Conservation (phyloP, 2,797 vertebrate species). For the Lagorchestes hirsutus region DNA sequence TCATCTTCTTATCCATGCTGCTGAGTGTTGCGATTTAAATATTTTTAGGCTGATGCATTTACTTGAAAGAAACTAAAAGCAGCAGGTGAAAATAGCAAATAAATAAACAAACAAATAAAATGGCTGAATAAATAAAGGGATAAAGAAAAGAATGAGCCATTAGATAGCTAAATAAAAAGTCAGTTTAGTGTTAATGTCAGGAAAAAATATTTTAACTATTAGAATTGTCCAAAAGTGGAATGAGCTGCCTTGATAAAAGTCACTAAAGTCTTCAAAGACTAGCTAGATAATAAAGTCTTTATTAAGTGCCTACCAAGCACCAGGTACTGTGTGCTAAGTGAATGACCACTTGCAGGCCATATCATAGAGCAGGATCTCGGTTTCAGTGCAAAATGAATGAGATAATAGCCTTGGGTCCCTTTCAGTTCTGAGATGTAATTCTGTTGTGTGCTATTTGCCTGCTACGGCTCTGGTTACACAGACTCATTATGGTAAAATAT, state of each 20-base stretch:
- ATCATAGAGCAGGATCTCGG: background rate
- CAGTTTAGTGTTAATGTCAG: no score
- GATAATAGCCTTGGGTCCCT: background rate
- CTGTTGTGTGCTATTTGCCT: background rate
- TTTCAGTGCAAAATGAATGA: background rate
- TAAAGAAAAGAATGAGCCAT: background rate
- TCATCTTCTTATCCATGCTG: background rate
- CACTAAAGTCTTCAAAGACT: background rate
- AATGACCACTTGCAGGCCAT: background rate
- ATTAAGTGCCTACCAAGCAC: background rate
- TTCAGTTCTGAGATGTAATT: background rate
- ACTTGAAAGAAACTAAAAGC: background rate
- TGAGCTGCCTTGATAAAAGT: background rate
- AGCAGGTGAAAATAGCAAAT: background rate
- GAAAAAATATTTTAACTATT: background rate
- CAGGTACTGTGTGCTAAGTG: background rate
- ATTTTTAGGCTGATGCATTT: background rate
- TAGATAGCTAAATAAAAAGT: background rate
- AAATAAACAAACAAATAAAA: background rate
- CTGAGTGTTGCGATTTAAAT: background rate
- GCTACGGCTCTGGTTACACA: background rate
- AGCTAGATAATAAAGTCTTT: background rate
- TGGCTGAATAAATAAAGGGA: background rate
- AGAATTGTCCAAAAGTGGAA: background rate
- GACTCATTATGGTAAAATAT: background rate